Evolutionary conservation across 2,113 vertebrate genomes (phyloP).

Genomic region (Daubentonia madagascariensis): DNA sequence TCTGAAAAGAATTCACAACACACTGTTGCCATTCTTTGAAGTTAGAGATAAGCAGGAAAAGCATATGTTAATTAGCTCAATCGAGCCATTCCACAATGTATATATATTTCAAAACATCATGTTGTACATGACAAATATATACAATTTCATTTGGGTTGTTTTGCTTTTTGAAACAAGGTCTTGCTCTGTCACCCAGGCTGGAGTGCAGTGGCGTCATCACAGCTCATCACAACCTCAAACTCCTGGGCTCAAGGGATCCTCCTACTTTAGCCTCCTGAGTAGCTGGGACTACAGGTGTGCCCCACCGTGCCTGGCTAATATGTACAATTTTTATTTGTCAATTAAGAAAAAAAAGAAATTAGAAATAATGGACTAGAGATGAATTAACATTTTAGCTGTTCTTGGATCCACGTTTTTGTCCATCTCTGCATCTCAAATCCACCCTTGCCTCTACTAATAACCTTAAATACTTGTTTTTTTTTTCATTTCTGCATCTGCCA

Average conservation of each 20-base stretch:
- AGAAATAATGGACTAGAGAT: background rate
- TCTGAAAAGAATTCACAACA: background rate
- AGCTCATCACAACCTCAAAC: background rate
- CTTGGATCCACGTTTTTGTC: conserved; percentile 15
- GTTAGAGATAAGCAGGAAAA: background rate
- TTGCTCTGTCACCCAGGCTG: background rate
- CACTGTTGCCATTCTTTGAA: background rate
- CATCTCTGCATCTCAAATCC: background rate
- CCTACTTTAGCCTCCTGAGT: background rate
- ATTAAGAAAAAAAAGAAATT: background rate
- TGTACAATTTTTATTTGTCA: background rate
- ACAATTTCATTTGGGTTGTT: background rate
- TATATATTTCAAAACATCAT: background rate
- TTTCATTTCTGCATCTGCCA: conserved; percentile 3
- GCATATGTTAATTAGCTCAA: background rate
- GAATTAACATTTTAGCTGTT: conserved; percentile 19
- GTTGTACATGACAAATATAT: background rate
- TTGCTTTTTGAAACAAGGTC: background rate
- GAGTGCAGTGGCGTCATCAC: no score
- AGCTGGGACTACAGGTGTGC: background rate
- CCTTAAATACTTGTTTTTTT: conserved; percentile 29
- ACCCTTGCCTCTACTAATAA: conserved; percentile 24
- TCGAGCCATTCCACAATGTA: background rate
- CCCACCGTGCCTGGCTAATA: background rate
- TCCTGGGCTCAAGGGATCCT: background rate